These are phyloP conservation scores for Podocnemis expansa DNA, from an alignment of 2,113 vertebrate genomes.

Conservation along the genomic window DNA sequence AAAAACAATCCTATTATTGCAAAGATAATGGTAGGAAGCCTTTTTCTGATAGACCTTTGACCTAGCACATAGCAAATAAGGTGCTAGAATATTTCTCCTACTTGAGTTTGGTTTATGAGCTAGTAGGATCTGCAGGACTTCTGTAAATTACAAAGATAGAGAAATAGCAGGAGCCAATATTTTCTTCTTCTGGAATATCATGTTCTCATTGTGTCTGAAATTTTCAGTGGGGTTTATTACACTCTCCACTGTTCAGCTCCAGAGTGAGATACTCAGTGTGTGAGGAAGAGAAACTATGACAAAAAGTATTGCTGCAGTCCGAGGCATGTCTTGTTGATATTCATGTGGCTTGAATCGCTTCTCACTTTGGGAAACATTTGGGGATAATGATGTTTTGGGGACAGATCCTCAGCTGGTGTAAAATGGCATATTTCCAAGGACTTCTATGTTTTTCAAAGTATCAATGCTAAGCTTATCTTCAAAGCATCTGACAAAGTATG, in stretches of 20 bases:
- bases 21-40: background rate
- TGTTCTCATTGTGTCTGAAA: background rate
- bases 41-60: background rate
- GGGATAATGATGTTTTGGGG: background rate
- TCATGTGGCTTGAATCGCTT: background rate
- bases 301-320: background rate
- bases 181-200: background rate
- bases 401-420: background rate
- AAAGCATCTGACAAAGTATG: too few relatives aligned
- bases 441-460: background rate
- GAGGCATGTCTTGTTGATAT: background rate
- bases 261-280: background rate
- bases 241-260: background rate
- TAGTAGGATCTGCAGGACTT: background rate
- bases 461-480: background rate
- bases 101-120: background rate
- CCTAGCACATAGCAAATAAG: background rate
- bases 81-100: background rate
- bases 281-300: background rate
- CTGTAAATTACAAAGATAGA: background rate
- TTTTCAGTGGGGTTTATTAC: background rate
- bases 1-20: background rate
- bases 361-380: background rate
- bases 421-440: background rate
- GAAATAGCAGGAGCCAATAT: background rate